A percentile compares a stretch with the other conserved stretches of the same genome.
These are phyloP conservation scores for Hypomecis atomaria DNA, from an alignment of 2,888 invertebrate genomes.

Conservation along the genomic window DNA sequence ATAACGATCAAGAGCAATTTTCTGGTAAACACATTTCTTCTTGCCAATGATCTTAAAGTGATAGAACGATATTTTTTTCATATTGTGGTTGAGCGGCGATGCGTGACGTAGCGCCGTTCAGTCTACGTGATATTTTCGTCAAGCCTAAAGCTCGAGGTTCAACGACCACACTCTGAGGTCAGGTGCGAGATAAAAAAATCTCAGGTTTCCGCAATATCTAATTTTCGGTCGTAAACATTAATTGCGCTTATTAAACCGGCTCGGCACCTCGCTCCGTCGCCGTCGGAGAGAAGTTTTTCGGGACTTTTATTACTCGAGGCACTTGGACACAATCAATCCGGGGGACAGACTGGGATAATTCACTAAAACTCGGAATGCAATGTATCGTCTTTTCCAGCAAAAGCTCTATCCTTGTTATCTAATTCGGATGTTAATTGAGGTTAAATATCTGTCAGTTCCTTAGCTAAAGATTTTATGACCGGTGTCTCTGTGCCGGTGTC, in stretches of 20 bases:
- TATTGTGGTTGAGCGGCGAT: conserved; percentile 42
- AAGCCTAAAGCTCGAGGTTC: conserved; percentile 63
- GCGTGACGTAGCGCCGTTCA: conserved; percentile 66
- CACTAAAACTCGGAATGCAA: conserved; percentile 29
- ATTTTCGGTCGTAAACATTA: conserved; percentile 74
- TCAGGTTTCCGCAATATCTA: conserved; percentile 68
- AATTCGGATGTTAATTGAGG: conserved; percentile 35
- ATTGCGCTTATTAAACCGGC: conserved; percentile 64
- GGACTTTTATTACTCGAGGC: conserved; percentile 36
- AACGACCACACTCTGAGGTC: conserved; percentile 70
- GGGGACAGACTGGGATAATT: no score
- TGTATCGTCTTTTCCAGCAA: conserved; percentile 3
- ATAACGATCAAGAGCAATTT: conserved; percentile 52
- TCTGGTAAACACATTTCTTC: conserved; percentile 52
- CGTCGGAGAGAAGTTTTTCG: conserved; percentile 40
- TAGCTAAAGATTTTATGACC: conserved; percentile 26
- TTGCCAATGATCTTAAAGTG: conserved; percentile 49
- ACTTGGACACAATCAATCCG: conserved; percentile 35
- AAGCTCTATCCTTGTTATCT: conserved; percentile 30
- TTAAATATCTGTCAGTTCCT: conserved; percentile 32
- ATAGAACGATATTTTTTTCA: conserved; percentile 50
- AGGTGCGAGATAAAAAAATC: conserved; percentile 66
- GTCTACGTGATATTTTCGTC: conserved; percentile 67
- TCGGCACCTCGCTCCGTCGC: conserved; percentile 41
- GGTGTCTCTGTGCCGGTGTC: conserved; percentile 32